Conservation (phyloP, 2,888 invertebrate genomes). For the Neuroscelio doddi region DNA sequence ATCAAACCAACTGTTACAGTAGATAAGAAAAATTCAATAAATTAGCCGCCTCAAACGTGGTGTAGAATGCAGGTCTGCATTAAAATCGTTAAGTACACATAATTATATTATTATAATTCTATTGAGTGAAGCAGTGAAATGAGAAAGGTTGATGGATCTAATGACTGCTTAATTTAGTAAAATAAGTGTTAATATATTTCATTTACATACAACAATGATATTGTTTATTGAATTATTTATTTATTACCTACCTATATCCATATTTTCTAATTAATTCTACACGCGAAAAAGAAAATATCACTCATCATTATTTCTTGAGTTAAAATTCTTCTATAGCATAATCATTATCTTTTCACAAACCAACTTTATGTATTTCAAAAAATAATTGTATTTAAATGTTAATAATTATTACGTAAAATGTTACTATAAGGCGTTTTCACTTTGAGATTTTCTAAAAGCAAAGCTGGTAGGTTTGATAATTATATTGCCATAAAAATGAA, state of each 20-base stretch:
- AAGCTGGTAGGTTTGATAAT: too few species aligned
- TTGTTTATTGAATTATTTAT: conserved; percentile 13
- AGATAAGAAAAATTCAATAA: conserved; percentile 19
- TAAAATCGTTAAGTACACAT: conserved; percentile 21
- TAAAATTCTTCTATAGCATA: too few species aligned
- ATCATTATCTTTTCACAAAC: too few species aligned
- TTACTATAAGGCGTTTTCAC: too few species aligned
- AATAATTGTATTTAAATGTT: too few species aligned
- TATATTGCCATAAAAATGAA: too few species aligned
- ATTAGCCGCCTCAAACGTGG: conserved; percentile 18
- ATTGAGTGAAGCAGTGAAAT: conserved; percentile 19
- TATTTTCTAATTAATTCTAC: too few species aligned
- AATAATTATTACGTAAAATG: too few species aligned
- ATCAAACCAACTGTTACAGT: conserved; percentile 17
- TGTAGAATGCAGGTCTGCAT: conserved; percentile 22
- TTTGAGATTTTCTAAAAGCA: too few species aligned
- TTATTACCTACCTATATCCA: conserved; percentile 9
- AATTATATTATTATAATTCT: conserved; percentile 23
- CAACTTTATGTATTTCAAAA: too few species aligned
- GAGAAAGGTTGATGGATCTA: conserved; percentile 22
- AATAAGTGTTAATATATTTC: conserved; percentile 27
- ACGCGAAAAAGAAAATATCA: too few species aligned
- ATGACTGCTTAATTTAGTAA: conserved; percentile 26
- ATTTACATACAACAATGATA: conserved; percentile 24
- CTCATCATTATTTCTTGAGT: too few species aligned